Percentiles rank a stretch among this genome's conserved stretches.
phyloP scores from a whole-genome alignment of 2,797 vertebrate species.

The Leuciscus waleckii region DNA sequence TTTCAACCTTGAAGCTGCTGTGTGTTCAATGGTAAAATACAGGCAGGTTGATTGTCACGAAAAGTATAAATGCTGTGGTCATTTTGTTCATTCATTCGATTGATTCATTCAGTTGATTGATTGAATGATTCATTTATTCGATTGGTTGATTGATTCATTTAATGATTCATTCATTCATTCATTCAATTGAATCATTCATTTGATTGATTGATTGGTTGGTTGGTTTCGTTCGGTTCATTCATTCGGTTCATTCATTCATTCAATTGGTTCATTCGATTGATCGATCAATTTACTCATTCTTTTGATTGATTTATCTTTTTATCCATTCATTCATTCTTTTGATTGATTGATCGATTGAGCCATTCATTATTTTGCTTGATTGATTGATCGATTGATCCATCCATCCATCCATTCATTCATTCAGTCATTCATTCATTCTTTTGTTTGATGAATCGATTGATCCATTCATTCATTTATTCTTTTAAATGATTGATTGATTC shows the following conservation, averaged over 20 bases:
- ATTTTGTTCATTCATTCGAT: neutral
- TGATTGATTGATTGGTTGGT: too few species aligned
- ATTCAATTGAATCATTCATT: too few species aligned
- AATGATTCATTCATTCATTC: fast-evolving
- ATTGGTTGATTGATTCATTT: too few species aligned
- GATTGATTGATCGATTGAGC: neutral
- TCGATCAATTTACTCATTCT: too few species aligned
- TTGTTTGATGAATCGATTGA: neutral
- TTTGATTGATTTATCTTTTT: too few species aligned
- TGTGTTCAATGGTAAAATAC: neutral
- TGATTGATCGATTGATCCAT: too few species aligned
- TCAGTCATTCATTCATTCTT: neutral
- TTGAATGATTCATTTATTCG: too few species aligned
- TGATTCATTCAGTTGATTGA: neutral
- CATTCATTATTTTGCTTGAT: neutral
- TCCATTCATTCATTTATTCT: too few species aligned
- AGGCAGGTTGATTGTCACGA: neutral
- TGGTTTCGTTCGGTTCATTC: too few species aligned
- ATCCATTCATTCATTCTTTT: neutral
- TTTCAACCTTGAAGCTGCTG: constrained; percentile 35
- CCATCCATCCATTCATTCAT: too few species aligned
- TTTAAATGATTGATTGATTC: neutral
- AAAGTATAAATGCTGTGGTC: neutral
- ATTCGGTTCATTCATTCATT: too few species aligned
- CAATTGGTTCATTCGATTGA: neutral